phyloP scores from a whole-genome alignment of 2,113 vertebrate species.

The Ibidorhyncha struthersii region DNA sequence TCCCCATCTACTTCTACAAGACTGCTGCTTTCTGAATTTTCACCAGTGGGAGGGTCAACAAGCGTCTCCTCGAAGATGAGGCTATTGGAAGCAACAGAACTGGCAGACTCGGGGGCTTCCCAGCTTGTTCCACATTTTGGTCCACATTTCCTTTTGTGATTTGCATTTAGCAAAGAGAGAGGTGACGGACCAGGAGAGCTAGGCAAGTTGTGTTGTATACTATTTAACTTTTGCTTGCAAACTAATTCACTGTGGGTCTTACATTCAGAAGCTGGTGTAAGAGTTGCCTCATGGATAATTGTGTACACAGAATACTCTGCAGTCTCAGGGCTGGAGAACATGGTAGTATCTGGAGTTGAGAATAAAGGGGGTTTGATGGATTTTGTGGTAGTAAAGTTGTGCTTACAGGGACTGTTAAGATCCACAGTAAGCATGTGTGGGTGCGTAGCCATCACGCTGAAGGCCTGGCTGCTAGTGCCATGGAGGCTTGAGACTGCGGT shows the following conservation, averaged over 20 bases:
- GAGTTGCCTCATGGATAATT: slow-evolving; percentile 76
- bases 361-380: not conserved
- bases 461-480: not conserved
- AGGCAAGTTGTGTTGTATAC: not conserved
- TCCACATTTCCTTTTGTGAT: slow-evolving; percentile 12
- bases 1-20: slow-evolving; percentile 84
- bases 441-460: not conserved
- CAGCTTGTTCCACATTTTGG: not conserved
- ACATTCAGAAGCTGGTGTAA: slow-evolving; percentile 69
- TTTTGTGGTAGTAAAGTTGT: not conserved
- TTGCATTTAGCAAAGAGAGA: slow-evolving; percentile 39
- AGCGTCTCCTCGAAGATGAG: not conserved
- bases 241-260: slow-evolving; percentile 54
- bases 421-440: not conserved
- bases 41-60: slow-evolving; percentile 50
- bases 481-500: slow-evolving; percentile 17
- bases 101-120: not conserved
- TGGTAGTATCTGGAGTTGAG: slow-evolving; percentile 28
- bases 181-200: slow-evolving; percentile 47
- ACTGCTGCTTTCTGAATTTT: slow-evolving; percentile 75
- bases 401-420: slow-evolving; percentile 7
- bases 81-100: slow-evolving; percentile 18
- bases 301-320: slow-evolving; percentile 75
- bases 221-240: slow-evolving; percentile 24
- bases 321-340: slow-evolving; percentile 78